These are phyloP conservation scores for Gymnothorax reevesii DNA, from an alignment of 2,797 vertebrate genomes.

Conservation along the genomic window DNA sequence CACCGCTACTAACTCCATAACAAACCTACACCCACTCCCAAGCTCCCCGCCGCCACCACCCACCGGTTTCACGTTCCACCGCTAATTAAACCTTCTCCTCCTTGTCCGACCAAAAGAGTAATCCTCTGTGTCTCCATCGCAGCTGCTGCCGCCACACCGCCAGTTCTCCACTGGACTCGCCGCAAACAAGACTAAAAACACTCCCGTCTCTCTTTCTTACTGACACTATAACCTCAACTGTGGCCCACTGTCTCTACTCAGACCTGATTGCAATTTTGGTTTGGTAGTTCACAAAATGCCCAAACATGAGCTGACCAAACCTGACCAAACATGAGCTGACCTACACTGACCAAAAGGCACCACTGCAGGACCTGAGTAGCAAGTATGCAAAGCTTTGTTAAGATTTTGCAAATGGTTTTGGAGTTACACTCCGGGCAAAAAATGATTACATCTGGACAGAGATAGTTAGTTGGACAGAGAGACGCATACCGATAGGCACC, in stretches of 20 bases:
- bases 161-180: background rate
- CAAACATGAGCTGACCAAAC: background rate
- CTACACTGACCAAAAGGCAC: too few species aligned
- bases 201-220: too few species aligned
- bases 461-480: too few species aligned
- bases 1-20: background rate
- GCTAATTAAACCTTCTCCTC: conserved; percentile 27
- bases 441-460: too few species aligned
- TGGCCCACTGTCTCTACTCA: background rate
- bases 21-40: background rate
- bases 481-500: too few species aligned
- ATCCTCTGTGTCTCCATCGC: background rate
- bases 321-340: background rate
- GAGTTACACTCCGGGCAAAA: too few species aligned
- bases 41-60: background rate
- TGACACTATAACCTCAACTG: background rate
- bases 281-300: background rate
- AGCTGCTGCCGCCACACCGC: background rate
- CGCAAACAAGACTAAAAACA: too few species aligned
- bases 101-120: background rate
- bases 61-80: conserved; percentile 6
- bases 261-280: background rate
- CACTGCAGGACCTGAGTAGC: too few species aligned
- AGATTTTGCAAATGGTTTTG: too few species aligned
- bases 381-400: too few species aligned